Base-by-base conservation (phyloP, 2,113 vertebrate species). In the Zingel zingel region DNA sequence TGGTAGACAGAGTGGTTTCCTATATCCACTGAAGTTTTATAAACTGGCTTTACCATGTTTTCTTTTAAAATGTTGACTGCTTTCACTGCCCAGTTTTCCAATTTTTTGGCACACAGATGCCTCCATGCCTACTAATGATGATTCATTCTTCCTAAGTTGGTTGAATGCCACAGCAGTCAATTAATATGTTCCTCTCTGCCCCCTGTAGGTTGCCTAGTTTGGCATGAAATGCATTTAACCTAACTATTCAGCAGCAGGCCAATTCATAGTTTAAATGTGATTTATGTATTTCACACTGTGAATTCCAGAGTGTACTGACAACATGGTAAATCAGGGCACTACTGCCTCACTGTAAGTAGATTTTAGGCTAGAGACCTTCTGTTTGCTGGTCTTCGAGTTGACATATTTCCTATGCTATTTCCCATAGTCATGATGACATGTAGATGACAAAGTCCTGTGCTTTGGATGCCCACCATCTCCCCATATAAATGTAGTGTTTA, bases 131-230 rank as follows among this genome's bases (percentile, higher is more conserved):
- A 65, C 9, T 56, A 58, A 77, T 74, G 45, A 47, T 78, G 47
- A 68, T 73, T 78, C 33, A 53, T 78, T 61, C 21, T 30, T 68
- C 15, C 19, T 6, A 71, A 61, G 45, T 67, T 81, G 51, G 51
- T 85, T 66, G n/a, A 66, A 70, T 65, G 78, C 61, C n/a, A 65
- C 72, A 66, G 2, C 23, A 54, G 19, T 77, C 16, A 71, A 65
- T 73, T 59, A 67, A 72, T 59, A 25, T 11, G 30, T 85, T 71
- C 9, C 16, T 61, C 57, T 73, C 51, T 62, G 56, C 36, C 54
- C 54, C 27, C 58, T 78, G 53, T 39, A 48, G 53, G 45, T 54
- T 76, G 13, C 36, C 50, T 61, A 39, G 65, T 80, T 85, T 71
- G 50, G 30, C 64, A 58, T 62, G 25, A 16, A 84, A 68, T 69